phyloP scores from a whole-genome alignment of 2,113 vertebrate species.

The Tachysurus fulvidraco region DNA sequence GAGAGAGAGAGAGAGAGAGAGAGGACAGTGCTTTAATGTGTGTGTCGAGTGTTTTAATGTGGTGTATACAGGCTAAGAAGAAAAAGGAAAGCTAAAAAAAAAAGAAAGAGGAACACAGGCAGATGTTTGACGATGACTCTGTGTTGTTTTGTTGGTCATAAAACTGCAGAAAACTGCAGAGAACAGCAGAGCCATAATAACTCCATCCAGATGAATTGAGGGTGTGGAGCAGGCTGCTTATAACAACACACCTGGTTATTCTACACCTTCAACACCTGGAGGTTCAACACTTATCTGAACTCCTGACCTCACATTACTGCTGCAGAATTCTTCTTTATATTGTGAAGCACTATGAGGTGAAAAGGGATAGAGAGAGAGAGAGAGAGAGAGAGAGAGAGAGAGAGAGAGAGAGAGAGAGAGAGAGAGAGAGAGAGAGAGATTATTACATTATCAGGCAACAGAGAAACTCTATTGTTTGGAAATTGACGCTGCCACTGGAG shows the following conservation, averaged over 20 bases:
- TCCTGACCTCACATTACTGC: slow-evolving; percentile 1
- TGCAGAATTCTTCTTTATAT: neutral
- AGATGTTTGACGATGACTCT: neutral
- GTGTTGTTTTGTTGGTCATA: neutral
- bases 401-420: neutral
- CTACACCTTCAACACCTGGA: slow-evolving; percentile 19
- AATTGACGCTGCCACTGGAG: neutral
- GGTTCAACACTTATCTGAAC: slow-evolving; percentile 1
- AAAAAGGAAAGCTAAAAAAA: neutral
- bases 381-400: neutral
- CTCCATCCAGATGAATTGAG: neutral
- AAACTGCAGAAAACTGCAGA: neutral
- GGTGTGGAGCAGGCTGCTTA: neutral
- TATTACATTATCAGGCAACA: neutral
- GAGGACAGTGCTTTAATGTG: neutral
- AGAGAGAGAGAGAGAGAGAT: neutral
- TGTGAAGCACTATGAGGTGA: neutral
- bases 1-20: neutral
- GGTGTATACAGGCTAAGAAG: neutral
- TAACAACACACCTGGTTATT: slow-evolving; percentile 2
- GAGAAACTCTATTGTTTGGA: neutral
- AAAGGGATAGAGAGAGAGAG: neutral
- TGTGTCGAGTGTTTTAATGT: neutral
- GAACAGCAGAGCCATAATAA: neutral
- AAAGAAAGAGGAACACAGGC: neutral